Evolutionary conservation across 2,888 invertebrate genomes (phyloP).

Genomic region (Cecidostiba fungosa): DNA sequence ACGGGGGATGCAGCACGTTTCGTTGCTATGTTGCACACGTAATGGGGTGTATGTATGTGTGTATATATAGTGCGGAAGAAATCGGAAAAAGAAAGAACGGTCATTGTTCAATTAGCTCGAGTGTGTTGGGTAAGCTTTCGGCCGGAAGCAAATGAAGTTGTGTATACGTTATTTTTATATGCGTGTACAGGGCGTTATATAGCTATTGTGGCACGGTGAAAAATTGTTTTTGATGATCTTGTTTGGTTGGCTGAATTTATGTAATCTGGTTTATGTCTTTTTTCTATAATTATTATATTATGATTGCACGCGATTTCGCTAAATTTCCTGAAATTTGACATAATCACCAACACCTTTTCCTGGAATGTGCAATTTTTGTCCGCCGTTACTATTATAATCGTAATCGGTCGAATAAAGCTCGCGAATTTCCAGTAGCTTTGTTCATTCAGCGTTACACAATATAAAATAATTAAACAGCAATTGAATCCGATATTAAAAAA

Average conservation of each 20-base stretch:
- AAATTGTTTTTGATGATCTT: not conserved
- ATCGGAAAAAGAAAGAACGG: not conserved
- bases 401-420: not conserved
- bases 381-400: not conserved
- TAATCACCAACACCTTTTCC: not conserved
- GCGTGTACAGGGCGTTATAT: not conserved
- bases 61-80: not conserved
- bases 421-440: not conserved
- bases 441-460: not conserved
- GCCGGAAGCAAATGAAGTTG: constrained; percentile 1
- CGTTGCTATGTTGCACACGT: not conserved
- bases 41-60: not conserved
- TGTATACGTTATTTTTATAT: not conserved
- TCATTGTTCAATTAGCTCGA: constrained; percentile 22
- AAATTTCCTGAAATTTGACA: constrained; percentile 8
- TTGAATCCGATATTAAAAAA: not conserved
- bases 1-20: constrained; percentile 16
- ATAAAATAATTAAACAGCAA: not conserved
- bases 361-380: not conserved
- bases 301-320: not conserved
- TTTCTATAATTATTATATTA: too few relatives aligned
- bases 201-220: not conserved
- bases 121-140: not conserved
- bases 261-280: not conserved
- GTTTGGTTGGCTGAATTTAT: not conserved